Evolutionary conservation across 2,888 invertebrate species (phyloP), one percentile per base, ranked within the genome.

Genomic region (Tachina fera): DNA sequence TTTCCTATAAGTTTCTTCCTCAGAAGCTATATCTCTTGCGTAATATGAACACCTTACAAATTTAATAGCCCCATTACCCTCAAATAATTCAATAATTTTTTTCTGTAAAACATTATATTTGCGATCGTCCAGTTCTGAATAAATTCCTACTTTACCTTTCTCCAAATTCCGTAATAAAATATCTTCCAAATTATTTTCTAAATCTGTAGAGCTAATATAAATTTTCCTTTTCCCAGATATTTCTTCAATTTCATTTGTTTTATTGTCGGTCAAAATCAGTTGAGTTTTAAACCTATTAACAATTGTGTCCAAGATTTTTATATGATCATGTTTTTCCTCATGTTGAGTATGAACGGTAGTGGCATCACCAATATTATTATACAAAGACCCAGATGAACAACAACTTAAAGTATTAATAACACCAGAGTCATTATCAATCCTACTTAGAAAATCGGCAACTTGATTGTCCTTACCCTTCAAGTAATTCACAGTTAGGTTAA

Each of bases 101-200:
- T 82, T 60, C 63, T 88, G 88, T 8, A 88, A n/a, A 13, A 67
- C 60, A 56, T 79, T 68, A 61, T 78, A 83, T 22, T n/a, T 65
- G 14, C 43, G 51, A 53, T 87, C 85, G 65, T 51, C 14, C 13
- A 86, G 10, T 39, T 86, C 84, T 1, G 74, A 71, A 43, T 16
- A 86, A n/a, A 87, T 84, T 19, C 83, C 86, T 13, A 79, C 53
- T 63, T 72, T 72, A 19, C 71, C 72, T 43, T 45, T 71, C 5
- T 31, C 31, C 31, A 31, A 31, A 31, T 31, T 31, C 31, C 31
- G 31, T 31, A 31, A 31, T 31, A 31, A 31, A 31, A 31, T 31
- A 31, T 31, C 31, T 31, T 31, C 31, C 31, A 31, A 31, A 31
- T 31, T 31, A 31, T 31, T 31, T 31, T 31, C 31, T 31, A 31